Evolutionary conservation across 2,113 vertebrate species (phyloP), one percentile per base, ranked within the genome.

Genomic region (Oncorhynchus tshawytscha): DNA sequence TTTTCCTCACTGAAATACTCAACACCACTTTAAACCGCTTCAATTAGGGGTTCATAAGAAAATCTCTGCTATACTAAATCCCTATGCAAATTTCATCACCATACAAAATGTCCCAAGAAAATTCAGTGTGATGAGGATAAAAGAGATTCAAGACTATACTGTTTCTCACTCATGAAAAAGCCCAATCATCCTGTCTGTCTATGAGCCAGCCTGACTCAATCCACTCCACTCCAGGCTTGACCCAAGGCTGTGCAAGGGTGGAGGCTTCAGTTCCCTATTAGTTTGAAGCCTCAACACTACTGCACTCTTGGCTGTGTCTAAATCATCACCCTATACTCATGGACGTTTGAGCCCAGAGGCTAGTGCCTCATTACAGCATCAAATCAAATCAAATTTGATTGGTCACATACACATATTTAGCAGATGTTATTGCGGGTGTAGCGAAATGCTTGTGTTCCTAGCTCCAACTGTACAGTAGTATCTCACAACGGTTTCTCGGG

Each of bases 271-370:
- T 67, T 75, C 71, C 77, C 67, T 2, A n/a, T 18, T 68, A 83
- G 67, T 72, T 68, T 65, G 49, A 74, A 79, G 20, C 34, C 69
- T 48, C 79, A 81, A 78, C 86, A 87, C 77, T 72, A 70, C 81
- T 86, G 74, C 59, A 9, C 39, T 29, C 67, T 80, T 72, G 39
- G 39, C 39, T 39, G 39, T 67, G 15, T 69, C 66, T 67, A 60
- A 57, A 60, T 45, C 62, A 66, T 18, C 22, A 27, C 60, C 8
- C 22, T n/a, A 22, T 64, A 68, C 31, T 20, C 66, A 3, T 24
- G 2, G 49, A 34, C 31, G 9, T 45, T n/a, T 70, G 74, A 60
- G 67, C 62, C 31, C 78, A 4, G 75, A 15, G 18, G 18, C 74
- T 24, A n/a, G 2, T 29, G 1, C 48, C 66, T 25, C 49, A 18